Percentiles rank a stretch among this genome's conserved stretches.
Evolutionary conservation across 2,113 vertebrate species (phyloP).

Genomic region (Pelmatolapia mariae): DNA sequence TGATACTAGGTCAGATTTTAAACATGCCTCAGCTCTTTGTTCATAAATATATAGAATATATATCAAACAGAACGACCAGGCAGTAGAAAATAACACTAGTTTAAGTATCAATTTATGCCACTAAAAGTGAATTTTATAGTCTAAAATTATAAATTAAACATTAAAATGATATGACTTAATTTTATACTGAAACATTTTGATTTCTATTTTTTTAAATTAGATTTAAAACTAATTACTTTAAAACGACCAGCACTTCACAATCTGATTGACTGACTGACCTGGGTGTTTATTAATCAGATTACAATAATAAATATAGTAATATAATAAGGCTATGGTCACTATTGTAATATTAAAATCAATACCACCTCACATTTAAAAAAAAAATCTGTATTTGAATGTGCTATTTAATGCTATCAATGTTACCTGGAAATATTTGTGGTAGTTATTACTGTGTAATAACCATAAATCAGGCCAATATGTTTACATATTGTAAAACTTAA

Average conservation of each 20-base stretch:
- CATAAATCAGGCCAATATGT: neutral
- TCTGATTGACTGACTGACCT: neutral
- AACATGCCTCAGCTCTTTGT: neutral
- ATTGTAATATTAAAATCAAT: neutral
- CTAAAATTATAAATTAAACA: neutral
- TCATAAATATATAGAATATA: neutral
- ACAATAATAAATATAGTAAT: neutral
- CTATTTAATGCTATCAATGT: neutral
- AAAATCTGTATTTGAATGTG: neutral
- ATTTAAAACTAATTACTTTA: neutral
- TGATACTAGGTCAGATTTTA: neutral
- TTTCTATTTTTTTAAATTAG: rapidly evolving
- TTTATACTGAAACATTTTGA: neutral
- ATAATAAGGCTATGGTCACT: neutral
- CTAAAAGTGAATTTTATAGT: neutral
- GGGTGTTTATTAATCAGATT: neutral
- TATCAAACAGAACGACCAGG: neutral
- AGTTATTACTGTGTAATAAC: neutral
- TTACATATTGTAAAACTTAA: neutral
- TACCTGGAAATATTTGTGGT: neutral
- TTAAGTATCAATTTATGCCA: neutral
- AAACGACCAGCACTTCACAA: neutral
- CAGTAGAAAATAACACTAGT: neutral
- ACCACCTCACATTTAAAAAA: neutral
- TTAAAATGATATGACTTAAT: neutral